phyloP scores from a whole-genome alignment of 2,888 invertebrate species.

The Ennomos quercinarius region DNA sequence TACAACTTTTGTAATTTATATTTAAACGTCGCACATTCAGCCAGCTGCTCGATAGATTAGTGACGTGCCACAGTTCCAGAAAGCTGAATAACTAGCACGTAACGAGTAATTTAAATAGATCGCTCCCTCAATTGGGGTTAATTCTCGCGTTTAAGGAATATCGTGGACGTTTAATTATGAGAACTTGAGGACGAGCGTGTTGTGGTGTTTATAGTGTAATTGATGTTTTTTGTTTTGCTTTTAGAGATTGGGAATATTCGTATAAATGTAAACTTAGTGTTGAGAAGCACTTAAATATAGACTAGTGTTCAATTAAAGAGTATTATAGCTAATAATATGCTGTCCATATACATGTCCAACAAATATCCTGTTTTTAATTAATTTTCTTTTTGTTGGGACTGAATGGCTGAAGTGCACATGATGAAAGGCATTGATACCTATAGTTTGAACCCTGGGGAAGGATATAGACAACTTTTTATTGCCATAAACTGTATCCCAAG shows the following conservation, averaged over 20 bases:
- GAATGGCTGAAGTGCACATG: too few relatives aligned
- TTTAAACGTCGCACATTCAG: conserved; percentile 17
- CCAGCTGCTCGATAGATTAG: conserved; percentile 70
- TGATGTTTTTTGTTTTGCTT: conserved; percentile 30
- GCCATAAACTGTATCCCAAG: too few relatives aligned
- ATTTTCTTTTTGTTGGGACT: too few relatives aligned
- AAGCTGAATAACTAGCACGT: conserved; percentile 76
- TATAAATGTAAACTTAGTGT: too few relatives aligned
- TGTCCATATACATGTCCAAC: too few relatives aligned
- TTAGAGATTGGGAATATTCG: neutral
- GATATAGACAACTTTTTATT: too few relatives aligned
- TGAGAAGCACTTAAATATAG: too few relatives aligned
- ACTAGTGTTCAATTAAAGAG: too few relatives aligned
- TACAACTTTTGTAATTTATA: neutral
- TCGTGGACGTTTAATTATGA: conserved; percentile 77
- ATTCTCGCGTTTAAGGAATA: conserved; percentile 85
- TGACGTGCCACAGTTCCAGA: conserved; percentile 82
- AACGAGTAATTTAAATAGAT: conserved; percentile 83
- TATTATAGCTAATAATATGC: too few relatives aligned
- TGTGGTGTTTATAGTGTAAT: conserved; percentile 55
- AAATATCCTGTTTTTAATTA: too few relatives aligned
- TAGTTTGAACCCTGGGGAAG: too few relatives aligned
- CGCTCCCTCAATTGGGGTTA: conserved; percentile 85
- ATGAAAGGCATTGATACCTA: too few relatives aligned
- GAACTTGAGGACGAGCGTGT: conserved; percentile 53